Evolutionary conservation across 1,140 invertebrate genomes (phyloP).

Genomic region (Zeugodacus cucurbitae): DNA sequence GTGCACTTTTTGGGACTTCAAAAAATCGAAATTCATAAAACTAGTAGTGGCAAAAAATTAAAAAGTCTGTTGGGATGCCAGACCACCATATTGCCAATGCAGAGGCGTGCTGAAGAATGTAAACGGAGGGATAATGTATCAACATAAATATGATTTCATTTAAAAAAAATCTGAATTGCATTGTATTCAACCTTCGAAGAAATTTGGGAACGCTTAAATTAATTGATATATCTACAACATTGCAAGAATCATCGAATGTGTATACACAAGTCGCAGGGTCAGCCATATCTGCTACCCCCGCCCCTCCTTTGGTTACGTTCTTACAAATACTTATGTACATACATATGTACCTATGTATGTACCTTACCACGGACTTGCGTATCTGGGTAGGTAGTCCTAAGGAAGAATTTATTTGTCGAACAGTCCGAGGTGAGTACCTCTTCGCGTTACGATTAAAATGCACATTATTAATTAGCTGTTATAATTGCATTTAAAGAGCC

Average conservation of each 20-base stretch:
- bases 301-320: neutral
- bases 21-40: conserved; percentile 23
- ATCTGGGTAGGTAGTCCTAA: neutral
- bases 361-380: neutral
- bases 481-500: conserved; percentile 66
- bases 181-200: too few species aligned
- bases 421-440: neutral
- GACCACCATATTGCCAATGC: neutral
- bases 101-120: neutral
- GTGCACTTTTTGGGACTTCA: conserved; percentile 46
- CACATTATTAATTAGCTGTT: conserved; percentile 66
- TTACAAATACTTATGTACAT: neutral
- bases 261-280: too few species aligned
- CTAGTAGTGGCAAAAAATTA: conserved; percentile 24
- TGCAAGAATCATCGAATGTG: too few species aligned
- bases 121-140: too few species aligned
- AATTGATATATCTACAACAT: too few species aligned
- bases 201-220: too few species aligned
- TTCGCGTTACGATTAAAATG: conserved; percentile 55
- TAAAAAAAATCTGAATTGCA: too few species aligned
- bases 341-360: neutral
- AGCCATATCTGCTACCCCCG: too few species aligned
- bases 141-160: too few species aligned
- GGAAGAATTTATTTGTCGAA: neutral
- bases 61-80: conserved; percentile 25